A percentile compares a stretch with the other conserved stretches of the same genome.
Conservation (phyloP, 2,888 invertebrate species). For the Cyclophora punctaria region DNA sequence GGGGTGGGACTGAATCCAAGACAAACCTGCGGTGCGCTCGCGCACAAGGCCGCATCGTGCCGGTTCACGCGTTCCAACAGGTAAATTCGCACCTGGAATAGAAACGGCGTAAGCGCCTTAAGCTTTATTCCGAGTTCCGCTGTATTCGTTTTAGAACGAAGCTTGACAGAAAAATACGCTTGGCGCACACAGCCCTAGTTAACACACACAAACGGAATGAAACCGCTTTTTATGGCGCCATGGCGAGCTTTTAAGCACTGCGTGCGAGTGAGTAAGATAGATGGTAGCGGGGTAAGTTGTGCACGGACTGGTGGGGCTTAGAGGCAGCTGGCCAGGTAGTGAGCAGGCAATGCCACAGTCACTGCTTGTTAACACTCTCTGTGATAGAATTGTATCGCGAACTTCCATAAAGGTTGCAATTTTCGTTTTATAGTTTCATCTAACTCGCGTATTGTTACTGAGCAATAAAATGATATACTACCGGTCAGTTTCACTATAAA, state of each 20-base stretch:
- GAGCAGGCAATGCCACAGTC: slow-evolving; percentile 59
- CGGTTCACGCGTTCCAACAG: slow-evolving; percentile 78
- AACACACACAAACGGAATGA: slow-evolving; percentile 46
- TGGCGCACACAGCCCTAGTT: slow-evolving; percentile 49
- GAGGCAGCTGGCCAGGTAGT: slow-evolving; percentile 72
- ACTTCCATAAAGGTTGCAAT: slow-evolving; percentile 9
- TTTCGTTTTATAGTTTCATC: too few species aligned
- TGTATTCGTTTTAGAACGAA: slow-evolving; percentile 42
- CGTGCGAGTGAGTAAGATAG: slow-evolving; percentile 55
- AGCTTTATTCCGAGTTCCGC: slow-evolving; percentile 41
- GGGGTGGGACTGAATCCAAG: slow-evolving; percentile 69
- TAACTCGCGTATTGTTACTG: too few species aligned
- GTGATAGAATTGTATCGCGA: slow-evolving; percentile 57
- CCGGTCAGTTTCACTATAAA: too few species aligned
- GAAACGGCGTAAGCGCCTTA: slow-evolving; percentile 55
- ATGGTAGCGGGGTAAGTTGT: slow-evolving; percentile 58
- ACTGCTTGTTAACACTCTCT: slow-evolving; percentile 66
- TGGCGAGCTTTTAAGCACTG: slow-evolving; percentile 49
- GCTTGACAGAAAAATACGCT: slow-evolving; percentile 69
- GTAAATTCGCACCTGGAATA: slow-evolving; percentile 54
- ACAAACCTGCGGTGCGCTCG: slow-evolving; percentile 73
- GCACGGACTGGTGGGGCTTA: slow-evolving; percentile 56
- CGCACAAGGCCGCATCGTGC: slow-evolving; percentile 75
- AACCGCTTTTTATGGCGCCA: slow-evolving; percentile 71
- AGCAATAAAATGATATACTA: too few species aligned